These are phyloP conservation scores for Teleogryllus oceanicus DNA, from an alignment of 2,888 invertebrate genomes.

Conservation along the genomic window DNA sequence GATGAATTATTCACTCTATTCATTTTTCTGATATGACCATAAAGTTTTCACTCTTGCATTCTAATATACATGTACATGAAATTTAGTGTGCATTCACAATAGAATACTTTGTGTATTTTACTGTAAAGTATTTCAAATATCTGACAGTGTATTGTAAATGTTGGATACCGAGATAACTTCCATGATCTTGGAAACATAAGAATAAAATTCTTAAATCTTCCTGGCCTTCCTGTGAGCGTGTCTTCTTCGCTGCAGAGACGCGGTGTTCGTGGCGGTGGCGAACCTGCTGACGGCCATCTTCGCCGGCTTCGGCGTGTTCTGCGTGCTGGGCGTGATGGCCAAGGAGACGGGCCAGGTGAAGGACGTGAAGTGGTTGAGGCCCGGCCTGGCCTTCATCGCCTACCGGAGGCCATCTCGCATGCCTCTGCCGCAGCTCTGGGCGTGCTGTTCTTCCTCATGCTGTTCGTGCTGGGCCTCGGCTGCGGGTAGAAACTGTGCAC, in stretches of 20 bases:
- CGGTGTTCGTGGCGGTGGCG: slow-evolving; percentile 44
- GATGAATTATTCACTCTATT: too few species aligned
- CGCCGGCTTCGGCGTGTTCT: slow-evolving; percentile 49
- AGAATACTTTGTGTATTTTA: too few species aligned
- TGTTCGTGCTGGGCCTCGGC: slow-evolving; percentile 40
- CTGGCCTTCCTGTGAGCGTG: too few species aligned
- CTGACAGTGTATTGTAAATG: too few species aligned
- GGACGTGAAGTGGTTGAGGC: slow-evolving; percentile 41
- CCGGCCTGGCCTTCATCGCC: slow-evolving; percentile 42
- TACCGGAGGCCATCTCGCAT: slow-evolving; percentile 42
- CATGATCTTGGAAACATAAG: too few species aligned
- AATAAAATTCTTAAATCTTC: too few species aligned
- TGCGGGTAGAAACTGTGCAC: slow-evolving; percentile 35
- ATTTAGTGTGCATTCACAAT: too few species aligned
- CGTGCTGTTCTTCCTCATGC: slow-evolving; percentile 41
- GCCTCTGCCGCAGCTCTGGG: slow-evolving; percentile 42
- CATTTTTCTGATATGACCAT: too few species aligned
- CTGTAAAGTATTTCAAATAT: too few species aligned
- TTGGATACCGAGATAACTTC: too few species aligned
- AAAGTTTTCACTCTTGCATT: too few species aligned
- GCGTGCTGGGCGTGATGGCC: slow-evolving; percentile 49
- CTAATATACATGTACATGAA: too few species aligned
- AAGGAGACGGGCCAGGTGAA: slow-evolving; percentile 45
- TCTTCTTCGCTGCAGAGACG: slow-evolving; percentile 37
- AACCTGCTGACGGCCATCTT: slow-evolving; percentile 49